These are phyloP conservation scores for Quadroppia sp. DNA, from an alignment of 2,888 invertebrate genomes.

Conservation along the genomic window DNA sequence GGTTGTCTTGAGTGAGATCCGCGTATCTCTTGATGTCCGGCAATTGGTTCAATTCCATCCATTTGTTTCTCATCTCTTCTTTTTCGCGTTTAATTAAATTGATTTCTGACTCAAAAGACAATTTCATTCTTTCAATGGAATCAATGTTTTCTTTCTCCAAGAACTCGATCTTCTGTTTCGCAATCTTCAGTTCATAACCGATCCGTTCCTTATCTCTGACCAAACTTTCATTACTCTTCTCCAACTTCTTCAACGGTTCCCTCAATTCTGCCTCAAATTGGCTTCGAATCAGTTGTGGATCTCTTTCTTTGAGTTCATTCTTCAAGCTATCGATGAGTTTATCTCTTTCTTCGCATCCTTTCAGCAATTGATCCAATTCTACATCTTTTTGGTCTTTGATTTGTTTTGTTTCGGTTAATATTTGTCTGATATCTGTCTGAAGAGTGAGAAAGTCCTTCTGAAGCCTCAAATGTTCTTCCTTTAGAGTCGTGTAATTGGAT, in stretches of 20 bases:
- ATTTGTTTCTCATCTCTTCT: conserved; percentile 39
- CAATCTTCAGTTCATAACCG: conserved; percentile 30
- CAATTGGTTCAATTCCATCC: conserved; percentile 38
- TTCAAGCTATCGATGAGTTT: conserved; percentile 23
- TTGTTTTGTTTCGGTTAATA: conserved; percentile 39
- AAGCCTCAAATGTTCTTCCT: conserved; percentile 42
- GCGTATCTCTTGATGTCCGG: conserved; percentile 38
- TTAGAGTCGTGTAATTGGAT: conserved; percentile 40
- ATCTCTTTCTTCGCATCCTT: conserved; percentile 31
- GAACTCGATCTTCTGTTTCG: conserved; percentile 40
- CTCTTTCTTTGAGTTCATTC: conserved; percentile 30
- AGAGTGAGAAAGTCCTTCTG: conserved; percentile 39
- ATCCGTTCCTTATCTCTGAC: conserved; percentile 37
- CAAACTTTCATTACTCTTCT: conserved; percentile 36
- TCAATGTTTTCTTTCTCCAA: conserved; percentile 41
- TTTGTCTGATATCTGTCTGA: conserved; percentile 40
- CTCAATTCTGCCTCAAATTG: conserved; percentile 24
- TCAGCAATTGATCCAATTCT: conserved; percentile 31
- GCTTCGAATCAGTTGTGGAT: conserved; percentile 36
- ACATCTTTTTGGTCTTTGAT: conserved; percentile 41
- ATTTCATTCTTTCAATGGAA: conserved; percentile 35
- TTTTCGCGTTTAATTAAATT: conserved; percentile 40
- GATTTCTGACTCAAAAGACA: conserved; percentile 39
- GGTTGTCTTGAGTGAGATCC: conserved; percentile 32
- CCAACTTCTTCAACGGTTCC: conserved; percentile 38